Base-by-base conservation (phyloP, 2,888 invertebrate species). In the Ectropis crepuscularia region DNA sequence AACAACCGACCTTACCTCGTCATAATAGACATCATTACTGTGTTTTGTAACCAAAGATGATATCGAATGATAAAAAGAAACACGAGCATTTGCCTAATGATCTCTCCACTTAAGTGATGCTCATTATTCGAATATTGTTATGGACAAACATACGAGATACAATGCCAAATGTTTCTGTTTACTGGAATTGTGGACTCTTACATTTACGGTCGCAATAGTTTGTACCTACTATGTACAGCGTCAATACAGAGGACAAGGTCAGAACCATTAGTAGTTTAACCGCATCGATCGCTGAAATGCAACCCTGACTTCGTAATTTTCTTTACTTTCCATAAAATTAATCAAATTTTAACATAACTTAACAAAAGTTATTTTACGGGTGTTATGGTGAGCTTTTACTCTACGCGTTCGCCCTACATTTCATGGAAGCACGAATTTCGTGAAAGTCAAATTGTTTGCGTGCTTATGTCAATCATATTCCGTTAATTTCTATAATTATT, bases 211-310 rank as follows among this genome's bases (percentile, higher is more conserved):
- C 38, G 38, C 7, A 37, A 4, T 6, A 47, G 41, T 55, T 39
- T 10, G 45, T 47, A 37, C 11, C 50, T 61, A 53, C 43, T 16
- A 55, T 64, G 68, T 59, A 65, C 60, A 66, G 76, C 83, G 83
- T 83, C 85, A 87, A 85, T 51, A 42, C 51, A 41, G 38, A 12
- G 76, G 83, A 83, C 84, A 86, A 87, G 86, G 84, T 83, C 81
- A 77, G 69, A 71, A 73, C 75, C 72, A 71, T 75, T 70, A 76
- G 79, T 80, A 81, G 79, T 80, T 82, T 80, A 79, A 82, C 81
- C 82, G 80, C 73, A 88, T 89, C 85, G 89, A 90, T 88, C 83
- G 81, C 70, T 67, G 68, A 65, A 68, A 74, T 69, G 76, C 55
- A 55, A 73, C 79, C 75, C 75, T 77, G 79, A 72, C 79, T 76